Base-by-base conservation (phyloP, 2,797 vertebrate species). In the Enteromius viviparus region DNA sequence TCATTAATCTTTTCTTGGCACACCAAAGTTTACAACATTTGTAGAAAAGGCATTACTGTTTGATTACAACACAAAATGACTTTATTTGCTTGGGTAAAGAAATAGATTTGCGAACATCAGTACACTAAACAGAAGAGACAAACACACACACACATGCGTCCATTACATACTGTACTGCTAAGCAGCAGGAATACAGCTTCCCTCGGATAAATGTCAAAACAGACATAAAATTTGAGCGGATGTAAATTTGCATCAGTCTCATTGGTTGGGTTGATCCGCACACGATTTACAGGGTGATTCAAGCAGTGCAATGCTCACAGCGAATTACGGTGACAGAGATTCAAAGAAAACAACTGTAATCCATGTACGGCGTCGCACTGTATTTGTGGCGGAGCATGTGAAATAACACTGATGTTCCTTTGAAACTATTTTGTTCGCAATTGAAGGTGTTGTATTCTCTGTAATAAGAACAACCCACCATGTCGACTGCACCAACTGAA, bases 31-130 rank as follows among this genome's bases (percentile, higher is more conserved):
- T 40, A n/a, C 42, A 26, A n/a, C 15, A 78, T 62, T 76, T 76
- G 26, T 51, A 29, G 12, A 49, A 71, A 71, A 72, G 4, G 15
- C 23, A 71, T 5, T 70, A 9, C 8, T 70, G 19, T 49, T 90
- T 84, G 88, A 91, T 93, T 87, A 87, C 87, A 84, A 89, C 85
- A 88, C 88, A 87, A 83, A 92, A 91, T 89, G 69, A 86, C 80
- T 78, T 65, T 83, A 85, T 90, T 86, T 81, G 42, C 51, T 55
- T 74, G 26, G 78, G 85, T 87, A 82, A 82, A 84, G 79, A 82
- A 86, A 86, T 87, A 71, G 40, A 89, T 84, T 82, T 81, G 51
- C 60, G 68, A 81, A 78, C 37, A 42, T 42, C 55, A 51, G n/a
- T 42, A 37, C 34, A 66, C 26, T 29, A 37, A 53, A 10, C 29